Evolutionary conservation across 2,888 invertebrate genomes (phyloP).

Genomic region (Rhagophthalmus giganteus): DNA sequence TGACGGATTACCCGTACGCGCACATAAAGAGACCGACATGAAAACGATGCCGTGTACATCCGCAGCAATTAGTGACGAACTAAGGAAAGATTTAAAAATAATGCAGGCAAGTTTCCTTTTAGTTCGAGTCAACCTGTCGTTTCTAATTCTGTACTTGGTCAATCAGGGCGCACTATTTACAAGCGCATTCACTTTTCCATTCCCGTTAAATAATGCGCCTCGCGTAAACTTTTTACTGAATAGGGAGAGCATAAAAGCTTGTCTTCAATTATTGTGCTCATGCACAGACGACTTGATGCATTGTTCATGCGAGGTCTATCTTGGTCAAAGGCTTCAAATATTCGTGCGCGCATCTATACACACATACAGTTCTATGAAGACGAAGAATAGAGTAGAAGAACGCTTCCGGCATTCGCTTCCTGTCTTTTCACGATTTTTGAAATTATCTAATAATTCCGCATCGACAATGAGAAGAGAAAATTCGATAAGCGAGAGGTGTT

Average conservation of each 20-base stretch:
- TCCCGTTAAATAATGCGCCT: constrained; percentile 10
- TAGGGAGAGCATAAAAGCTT: constrained; percentile 12
- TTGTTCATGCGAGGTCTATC: constrained; percentile 9
- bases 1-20: no score
- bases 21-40: no score
- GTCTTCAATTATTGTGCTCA: constrained; percentile 20
- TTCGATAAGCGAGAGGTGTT: background rate
- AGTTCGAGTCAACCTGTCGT: constrained; percentile 2
- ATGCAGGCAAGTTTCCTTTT: background rate
- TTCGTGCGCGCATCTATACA: background rate
- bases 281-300: constrained; percentile 15
- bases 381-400: constrained; percentile 2
- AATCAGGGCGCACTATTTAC: no score
- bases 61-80: no score
- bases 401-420: constrained; percentile 8
- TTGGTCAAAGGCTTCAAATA: constrained; percentile 3
- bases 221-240: constrained; percentile 5
- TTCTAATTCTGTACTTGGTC: constrained; percentile 6
- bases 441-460: constrained; percentile 7
- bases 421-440: constrained; percentile 7
- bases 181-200: constrained; percentile 1
- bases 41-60: no score
- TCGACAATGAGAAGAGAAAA: background rate
- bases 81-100: no score
- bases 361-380: background rate